These are phyloP conservation scores for Chlorocebus sabaeus DNA, from an alignment of 2,113 vertebrate genomes.

Conservation along the genomic window DNA sequence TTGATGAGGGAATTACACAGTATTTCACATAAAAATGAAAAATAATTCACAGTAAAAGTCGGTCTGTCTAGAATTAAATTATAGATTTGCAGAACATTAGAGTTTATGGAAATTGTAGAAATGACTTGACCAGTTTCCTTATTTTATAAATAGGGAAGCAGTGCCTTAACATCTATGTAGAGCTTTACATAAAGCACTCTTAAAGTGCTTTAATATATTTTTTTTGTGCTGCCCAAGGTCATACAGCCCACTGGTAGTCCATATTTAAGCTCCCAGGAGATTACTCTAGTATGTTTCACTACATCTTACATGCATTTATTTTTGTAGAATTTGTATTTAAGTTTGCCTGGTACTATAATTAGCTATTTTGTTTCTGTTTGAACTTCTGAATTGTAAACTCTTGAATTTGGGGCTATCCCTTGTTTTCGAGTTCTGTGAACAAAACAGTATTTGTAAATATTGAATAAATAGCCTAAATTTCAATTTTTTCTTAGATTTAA, in stretches of 20 bases:
- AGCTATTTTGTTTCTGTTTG: not conserved
- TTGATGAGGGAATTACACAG: not conserved
- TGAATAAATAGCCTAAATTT: not conserved
- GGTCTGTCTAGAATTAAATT: not conserved
- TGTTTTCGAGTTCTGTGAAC: not conserved
- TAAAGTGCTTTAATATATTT: not conserved
- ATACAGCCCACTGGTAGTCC: not conserved
- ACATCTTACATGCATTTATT: not conserved
- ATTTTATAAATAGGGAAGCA: not conserved
- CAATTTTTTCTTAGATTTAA: not conserved
- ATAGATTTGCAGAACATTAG: not conserved
- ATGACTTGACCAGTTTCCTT: not conserved
- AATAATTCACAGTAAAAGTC: not conserved
- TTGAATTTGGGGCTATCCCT: not conserved
- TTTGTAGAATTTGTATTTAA: constrained; percentile 8
- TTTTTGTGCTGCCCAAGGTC: not conserved
- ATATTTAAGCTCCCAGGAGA: not conserved
- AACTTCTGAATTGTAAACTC: not conserved
- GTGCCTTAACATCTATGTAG: not conserved
- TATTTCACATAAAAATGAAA: constrained; percentile 40
- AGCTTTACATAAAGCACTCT: not conserved
- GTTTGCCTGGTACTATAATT: not conserved
- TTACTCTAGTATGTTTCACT: not conserved
- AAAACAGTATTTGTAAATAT: not conserved
- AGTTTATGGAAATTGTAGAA: not conserved